phyloP scores from a whole-genome alignment of 2,888 invertebrate genomes.

The Trypoxylon attenuatum region DNA sequence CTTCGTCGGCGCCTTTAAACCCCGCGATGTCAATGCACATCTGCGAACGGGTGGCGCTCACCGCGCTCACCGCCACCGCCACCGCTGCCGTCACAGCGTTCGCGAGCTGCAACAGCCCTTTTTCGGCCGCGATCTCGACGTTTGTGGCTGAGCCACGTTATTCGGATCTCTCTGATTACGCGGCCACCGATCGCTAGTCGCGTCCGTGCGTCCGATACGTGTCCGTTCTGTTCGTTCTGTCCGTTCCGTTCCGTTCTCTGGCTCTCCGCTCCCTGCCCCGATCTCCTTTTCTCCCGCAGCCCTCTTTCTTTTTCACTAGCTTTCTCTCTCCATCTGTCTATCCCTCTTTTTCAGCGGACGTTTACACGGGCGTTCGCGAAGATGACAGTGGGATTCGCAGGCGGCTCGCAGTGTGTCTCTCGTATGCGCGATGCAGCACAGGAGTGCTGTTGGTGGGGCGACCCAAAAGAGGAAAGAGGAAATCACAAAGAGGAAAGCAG shows the following conservation, averaged over 20 bases:
- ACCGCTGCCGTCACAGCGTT: background rate
- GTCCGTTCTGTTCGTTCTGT: too few relatives aligned
- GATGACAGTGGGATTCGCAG: slow-evolving; percentile 56
- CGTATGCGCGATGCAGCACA: slow-evolving; percentile 60
- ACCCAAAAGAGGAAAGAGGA: slow-evolving; percentile 10
- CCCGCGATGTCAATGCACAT: slow-evolving; percentile 50
- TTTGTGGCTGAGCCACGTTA: too few relatives aligned
- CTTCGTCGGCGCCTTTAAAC: slow-evolving; percentile 50
- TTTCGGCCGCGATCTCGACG: background rate
- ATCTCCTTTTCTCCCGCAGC: slow-evolving; percentile 1
- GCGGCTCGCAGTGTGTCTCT: slow-evolving; percentile 44
- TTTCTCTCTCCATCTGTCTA: slow-evolving; percentile 5
- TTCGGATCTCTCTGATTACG: background rate
- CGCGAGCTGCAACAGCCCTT: background rate
- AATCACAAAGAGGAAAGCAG: slow-evolving; percentile 49
- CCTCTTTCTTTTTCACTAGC: background rate
- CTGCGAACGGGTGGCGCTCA: slow-evolving; percentile 49
- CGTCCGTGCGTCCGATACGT: background rate
- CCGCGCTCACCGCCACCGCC: slow-evolving; percentile 6
- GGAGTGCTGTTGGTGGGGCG: slow-evolving; percentile 41
- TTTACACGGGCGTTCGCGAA: slow-evolving; percentile 46
- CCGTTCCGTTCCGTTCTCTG: too few relatives aligned
- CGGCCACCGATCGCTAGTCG: background rate
- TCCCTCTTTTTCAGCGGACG: background rate
- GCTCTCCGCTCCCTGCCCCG: background rate